These are phyloP conservation scores for Gymnocheta viridis DNA, from an alignment of 2,888 invertebrate species.

Conservation along the genomic window DNA sequence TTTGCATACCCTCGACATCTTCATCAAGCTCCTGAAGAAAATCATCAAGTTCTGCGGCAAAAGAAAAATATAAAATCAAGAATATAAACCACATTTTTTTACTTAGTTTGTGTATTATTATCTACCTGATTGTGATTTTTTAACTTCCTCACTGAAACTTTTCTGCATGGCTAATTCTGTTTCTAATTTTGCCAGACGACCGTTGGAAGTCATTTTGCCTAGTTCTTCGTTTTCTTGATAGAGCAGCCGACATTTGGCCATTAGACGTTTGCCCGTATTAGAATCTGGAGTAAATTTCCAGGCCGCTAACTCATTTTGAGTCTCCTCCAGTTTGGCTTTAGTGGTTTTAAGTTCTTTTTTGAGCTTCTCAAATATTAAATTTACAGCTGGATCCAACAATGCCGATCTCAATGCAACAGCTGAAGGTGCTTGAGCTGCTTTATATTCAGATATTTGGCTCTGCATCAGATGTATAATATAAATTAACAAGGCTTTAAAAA, in stretches of 20 bases:
- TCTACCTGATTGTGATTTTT: constrained; percentile 96
- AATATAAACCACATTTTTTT: background rate
- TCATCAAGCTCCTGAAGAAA: constrained; percentile 97
- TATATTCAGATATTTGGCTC: constrained; percentile 97
- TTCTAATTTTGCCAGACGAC: constrained; percentile 96
- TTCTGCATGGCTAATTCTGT: constrained; percentile 97
- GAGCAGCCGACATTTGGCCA: constrained; percentile 97
- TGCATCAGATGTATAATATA: constrained; percentile 77
- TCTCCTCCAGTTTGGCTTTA: constrained; percentile 95
- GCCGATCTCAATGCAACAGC: constrained; percentile 89
- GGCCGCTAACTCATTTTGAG: constrained; percentile 97
- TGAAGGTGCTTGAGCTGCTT: constrained; percentile 92
- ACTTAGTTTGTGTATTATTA: background rate
- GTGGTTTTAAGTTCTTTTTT: constrained; percentile 94
- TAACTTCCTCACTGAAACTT: constrained; percentile 97
- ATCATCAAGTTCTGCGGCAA: constrained; percentile 91
- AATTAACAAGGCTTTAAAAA: background rate
- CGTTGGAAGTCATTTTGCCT: constrained; percentile 97
- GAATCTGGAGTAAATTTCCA: constrained; percentile 99
- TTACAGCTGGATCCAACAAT: constrained; percentile 96
- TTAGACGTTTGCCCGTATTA: constrained; percentile 97
- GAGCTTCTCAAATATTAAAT: constrained; percentile 94
- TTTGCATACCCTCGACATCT: constrained; percentile 99
- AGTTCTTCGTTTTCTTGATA: constrained; percentile 99
- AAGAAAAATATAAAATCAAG: background rate